Evolutionary conservation across 2,113 vertebrate species (phyloP).

Genomic region (Rhipidura dahli): DNA sequence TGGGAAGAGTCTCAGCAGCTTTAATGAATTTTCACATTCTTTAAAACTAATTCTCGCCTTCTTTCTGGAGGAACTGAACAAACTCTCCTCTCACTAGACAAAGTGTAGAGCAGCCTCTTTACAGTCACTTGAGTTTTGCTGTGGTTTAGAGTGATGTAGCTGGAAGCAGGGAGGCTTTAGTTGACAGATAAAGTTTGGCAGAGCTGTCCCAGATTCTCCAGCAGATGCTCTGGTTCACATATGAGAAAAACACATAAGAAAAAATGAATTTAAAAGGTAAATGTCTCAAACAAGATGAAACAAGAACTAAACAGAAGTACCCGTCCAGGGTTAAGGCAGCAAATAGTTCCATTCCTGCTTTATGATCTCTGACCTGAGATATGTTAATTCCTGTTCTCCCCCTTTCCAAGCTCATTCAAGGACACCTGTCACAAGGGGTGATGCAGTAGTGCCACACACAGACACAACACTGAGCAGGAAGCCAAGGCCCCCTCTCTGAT

Average conservation of each 20-base stretch:
- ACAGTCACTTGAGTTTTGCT: neutral
- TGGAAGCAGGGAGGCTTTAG: neutral
- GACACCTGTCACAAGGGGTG: neutral
- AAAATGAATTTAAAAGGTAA: neutral
- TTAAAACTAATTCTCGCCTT: neutral
- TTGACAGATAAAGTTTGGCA: neutral
- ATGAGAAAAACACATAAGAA: neutral
- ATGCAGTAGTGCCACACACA: neutral
- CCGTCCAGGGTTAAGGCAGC: neutral
- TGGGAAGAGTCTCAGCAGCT: neutral
- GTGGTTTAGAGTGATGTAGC: neutral
- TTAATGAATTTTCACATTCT: neutral
- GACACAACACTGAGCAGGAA: neutral
- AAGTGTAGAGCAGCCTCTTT: neutral
- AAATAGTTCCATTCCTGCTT: neutral
- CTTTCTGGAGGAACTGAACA: neutral
- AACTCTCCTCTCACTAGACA: neutral
- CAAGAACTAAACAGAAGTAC: neutral
- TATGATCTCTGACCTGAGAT: neutral
- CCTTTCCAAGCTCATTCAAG: neutral
- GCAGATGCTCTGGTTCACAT: neutral
- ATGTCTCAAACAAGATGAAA: neutral
- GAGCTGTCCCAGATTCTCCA: neutral
- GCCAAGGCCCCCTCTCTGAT: neutral
- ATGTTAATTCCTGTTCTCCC: neutral